These are phyloP conservation scores for Paragorgia papillata DNA, from an alignment of 92 coral and sea anemone genomes.

Conservation along the genomic window DNA sequence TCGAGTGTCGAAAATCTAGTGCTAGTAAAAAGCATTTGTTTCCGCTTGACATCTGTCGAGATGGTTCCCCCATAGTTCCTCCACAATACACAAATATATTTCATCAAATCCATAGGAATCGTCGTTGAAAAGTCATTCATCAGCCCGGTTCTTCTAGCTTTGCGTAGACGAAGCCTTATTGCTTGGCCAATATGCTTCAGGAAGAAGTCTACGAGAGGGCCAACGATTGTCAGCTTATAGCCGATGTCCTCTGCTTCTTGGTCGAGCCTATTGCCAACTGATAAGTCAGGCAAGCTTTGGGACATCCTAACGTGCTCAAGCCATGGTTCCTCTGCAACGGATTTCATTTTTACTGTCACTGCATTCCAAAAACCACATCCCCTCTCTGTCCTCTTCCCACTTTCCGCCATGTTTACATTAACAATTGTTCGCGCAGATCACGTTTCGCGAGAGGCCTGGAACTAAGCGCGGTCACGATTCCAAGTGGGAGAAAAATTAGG, in stretches of 20 bases:
- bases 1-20: neutral
- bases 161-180: conserved; percentile 9
- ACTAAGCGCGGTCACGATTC: neutral
- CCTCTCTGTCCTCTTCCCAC: neutral
- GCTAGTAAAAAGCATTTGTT: neutral
- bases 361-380: conserved; percentile 11
- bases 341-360: neutral
- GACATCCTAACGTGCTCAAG: neutral
- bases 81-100: conserved; percentile 10
- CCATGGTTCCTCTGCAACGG: conserved; percentile 1
- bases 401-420: conserved; percentile 1
- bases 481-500: neutral
- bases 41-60: neutral
- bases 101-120: conserved; percentile 5
- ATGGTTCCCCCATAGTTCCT: conserved; percentile 2
- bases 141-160: conserved; percentile 8
- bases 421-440: neutral
- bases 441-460: neutral
- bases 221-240: conserved; percentile 2
- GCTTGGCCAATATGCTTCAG: conserved; percentile 9
- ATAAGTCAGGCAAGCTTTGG: neutral
- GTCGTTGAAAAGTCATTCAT: neutral
- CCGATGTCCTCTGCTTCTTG: conserved; percentile 12
- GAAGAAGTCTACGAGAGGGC: conserved; percentile 4
- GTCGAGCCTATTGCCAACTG: conserved; percentile 6